A percentile compares a stretch with the other conserved stretches of the same genome.
These are phyloP conservation scores for Tachystola acroxantha DNA, from an alignment of 2,888 invertebrate species.

Conservation along the genomic window DNA sequence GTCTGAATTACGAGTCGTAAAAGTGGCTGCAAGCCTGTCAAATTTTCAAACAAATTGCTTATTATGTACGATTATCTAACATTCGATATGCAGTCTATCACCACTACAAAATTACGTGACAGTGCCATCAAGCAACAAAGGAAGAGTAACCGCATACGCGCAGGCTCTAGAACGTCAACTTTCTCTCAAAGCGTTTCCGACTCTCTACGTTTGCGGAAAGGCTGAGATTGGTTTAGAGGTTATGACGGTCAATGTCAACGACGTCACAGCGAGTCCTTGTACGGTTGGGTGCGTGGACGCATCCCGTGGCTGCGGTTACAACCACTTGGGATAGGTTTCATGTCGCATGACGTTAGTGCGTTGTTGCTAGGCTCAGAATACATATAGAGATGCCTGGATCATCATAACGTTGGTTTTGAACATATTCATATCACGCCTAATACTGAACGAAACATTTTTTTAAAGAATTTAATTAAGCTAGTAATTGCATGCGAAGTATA, in stretches of 20 bases:
- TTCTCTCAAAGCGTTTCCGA: slow-evolving; percentile 22
- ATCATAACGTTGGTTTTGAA: no score
- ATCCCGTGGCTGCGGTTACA: slow-evolving; percentile 68
- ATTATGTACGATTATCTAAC: slow-evolving; percentile 1
- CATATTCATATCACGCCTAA: no score
- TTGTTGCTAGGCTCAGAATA: slow-evolving; percentile 61
- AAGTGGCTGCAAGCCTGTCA: neutral
- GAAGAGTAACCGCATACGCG: slow-evolving; percentile 20
- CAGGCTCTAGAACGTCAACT: slow-evolving; percentile 14
- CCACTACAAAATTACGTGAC: slow-evolving; percentile 24
- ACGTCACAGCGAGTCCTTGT: slow-evolving; percentile 65
- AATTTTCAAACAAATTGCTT: neutral
- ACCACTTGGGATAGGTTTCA: slow-evolving; percentile 62
- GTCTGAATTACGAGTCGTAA: neutral
- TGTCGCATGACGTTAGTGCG: slow-evolving; percentile 50
- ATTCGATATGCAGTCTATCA: slow-evolving; percentile 26
- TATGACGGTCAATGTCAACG: slow-evolving; percentile 40
- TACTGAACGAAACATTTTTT: no score
- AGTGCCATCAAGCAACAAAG: slow-evolving; percentile 23
- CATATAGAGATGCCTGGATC: no score
- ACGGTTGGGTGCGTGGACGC: slow-evolving; percentile 61
- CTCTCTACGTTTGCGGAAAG: slow-evolving; percentile 26
- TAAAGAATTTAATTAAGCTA: no score
- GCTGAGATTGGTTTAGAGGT: slow-evolving; percentile 24
- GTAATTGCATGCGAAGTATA: no score